These are phyloP conservation scores for Drosophila anomelani DNA, from an alignment of 2,888 invertebrate species.

Conservation along the genomic window DNA sequence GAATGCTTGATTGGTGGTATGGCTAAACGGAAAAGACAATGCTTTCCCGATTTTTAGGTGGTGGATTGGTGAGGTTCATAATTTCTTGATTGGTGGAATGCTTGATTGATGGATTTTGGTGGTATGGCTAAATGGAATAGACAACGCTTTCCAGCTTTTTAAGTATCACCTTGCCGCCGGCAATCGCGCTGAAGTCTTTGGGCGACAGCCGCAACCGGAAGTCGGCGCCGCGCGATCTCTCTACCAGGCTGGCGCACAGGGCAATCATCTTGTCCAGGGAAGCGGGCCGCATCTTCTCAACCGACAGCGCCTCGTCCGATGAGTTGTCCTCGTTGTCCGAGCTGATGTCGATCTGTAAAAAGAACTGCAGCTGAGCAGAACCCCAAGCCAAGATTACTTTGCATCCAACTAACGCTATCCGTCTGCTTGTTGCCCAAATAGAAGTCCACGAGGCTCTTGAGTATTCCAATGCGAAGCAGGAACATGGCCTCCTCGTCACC, in stretches of 20 bases:
- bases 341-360: conserved; percentile 83
- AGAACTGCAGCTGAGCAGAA: background rate
- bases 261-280: conserved; percentile 98
- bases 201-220: conserved; percentile 90
- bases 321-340: conserved; percentile 85
- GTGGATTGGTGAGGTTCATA: background rate
- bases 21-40: conserved; percentile 36
- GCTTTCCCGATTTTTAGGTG: conserved; percentile 56
- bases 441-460: conserved; percentile 95
- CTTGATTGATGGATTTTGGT: conserved; percentile 7
- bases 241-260: conserved; percentile 93
- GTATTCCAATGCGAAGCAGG: conserved; percentile 93
- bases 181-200: conserved; percentile 92
- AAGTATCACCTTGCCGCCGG: conserved; percentile 91
- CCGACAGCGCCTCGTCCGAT: conserved; percentile 86
- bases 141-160: conserved; percentile 55
- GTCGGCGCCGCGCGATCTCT: conserved; percentile 92
- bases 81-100: too few relatives aligned
- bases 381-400: background rate
- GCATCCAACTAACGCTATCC: conserved; percentile 87
- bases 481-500: conserved; percentile 97
- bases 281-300: conserved; percentile 93
- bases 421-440: conserved; percentile 93
- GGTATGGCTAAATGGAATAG: conserved; percentile 34
- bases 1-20: conserved; percentile 34